Conservation (phyloP, 2,888 invertebrate genomes). For the Amblyjoppa fuscipennis region DNA sequence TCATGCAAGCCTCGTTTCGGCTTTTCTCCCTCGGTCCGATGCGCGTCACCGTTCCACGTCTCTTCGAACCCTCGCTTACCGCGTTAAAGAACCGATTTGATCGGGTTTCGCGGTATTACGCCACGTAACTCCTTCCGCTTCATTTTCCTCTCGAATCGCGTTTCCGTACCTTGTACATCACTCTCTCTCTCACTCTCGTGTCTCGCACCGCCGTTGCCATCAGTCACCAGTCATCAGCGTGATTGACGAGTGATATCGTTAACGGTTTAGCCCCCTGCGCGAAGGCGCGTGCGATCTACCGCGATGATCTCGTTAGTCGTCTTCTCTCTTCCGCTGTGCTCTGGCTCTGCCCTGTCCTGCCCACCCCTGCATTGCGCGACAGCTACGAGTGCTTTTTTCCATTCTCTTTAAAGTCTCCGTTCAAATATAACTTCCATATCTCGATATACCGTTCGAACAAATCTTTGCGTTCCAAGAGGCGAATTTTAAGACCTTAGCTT, state of each 20-base stretch:
- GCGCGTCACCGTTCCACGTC: conserved; percentile 50
- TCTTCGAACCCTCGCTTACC: conserved; percentile 45
- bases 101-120: conserved; percentile 74
- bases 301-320: conserved; percentile 80
- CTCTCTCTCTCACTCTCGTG: conserved; percentile 66
- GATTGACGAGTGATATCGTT: conserved; percentile 84
- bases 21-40: conserved; percentile 58
- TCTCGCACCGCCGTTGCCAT: conserved; percentile 62
- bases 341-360: conserved; percentile 4
- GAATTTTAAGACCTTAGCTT: no score
- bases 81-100: conserved; percentile 77
- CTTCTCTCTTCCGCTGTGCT: conserved; percentile 55
- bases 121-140: conserved; percentile 70
- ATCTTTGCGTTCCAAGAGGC: not conserved
- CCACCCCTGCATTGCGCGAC: conserved; percentile 6
- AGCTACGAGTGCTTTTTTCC: conserved; percentile 1
- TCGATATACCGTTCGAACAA: not conserved
- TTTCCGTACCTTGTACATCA: conserved; percentile 36
- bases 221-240: conserved; percentile 81
- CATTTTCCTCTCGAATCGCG: conserved; percentile 52
- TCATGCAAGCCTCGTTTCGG: conserved; percentile 74
- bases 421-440: not conserved
- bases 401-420: not conserved
- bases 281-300: conserved; percentile 78
- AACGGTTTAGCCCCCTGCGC: conserved; percentile 78